Evolutionary conservation across 30 jellyfish, hydroid and myxozoan species (phyloP), one percentile per base, ranked within the genome.

Genomic region (Nemopilema nomurai): DNA sequence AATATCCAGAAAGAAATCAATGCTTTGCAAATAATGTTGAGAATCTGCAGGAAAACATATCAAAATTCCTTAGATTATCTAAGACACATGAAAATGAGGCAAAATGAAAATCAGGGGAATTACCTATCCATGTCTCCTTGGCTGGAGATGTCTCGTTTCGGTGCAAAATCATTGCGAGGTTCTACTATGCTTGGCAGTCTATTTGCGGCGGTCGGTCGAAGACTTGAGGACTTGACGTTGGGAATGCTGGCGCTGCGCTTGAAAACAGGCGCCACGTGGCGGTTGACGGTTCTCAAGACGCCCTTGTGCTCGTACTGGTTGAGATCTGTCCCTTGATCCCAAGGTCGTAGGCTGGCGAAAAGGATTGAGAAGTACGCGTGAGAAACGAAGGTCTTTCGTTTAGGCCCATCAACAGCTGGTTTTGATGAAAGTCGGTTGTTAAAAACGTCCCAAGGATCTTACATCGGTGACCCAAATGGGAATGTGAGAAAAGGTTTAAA

Each of bases 311-410:
- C 99, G 89, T 81, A 94, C 31, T 94, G 99, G 21, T 74, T n/a
- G 51, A 89, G 74, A 71, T 94, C 99, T 19, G 96, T 90, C 79
- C 90, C 92, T 6, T 92, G 97, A 49, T 94, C 99, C 99, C 99
- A 94, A 1, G 99, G 97, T 9, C 99, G 94, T 27, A 94, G 77
- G 73, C 99, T 94, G 77, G 28, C 80, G 13, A 41, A 41, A 41
- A 41, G 57, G 13, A 41, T n/a, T n/a, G n/a, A n/a, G n/a, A n/a
- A n/a, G n/a, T n/a, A n/a, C n/a, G n/a, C n/a, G n/a, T n/a, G 13
- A 41, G 57, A 41, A 3, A 41, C 13, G 57, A 13, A 6, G 13
- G 13, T 41, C 57, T 3, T 3, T 41, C 57, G 13, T 41, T 41
- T 41, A 41, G 57, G n/a, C n/a, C n/a, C n/a, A n/a, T n/a, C n/a